A percentile compares a stretch with the other conserved stretches of the same genome.
phyloP scores from a whole-genome alignment of 1,140 invertebrate genomes.

The Pentalonia nigronervosa region DNA sequence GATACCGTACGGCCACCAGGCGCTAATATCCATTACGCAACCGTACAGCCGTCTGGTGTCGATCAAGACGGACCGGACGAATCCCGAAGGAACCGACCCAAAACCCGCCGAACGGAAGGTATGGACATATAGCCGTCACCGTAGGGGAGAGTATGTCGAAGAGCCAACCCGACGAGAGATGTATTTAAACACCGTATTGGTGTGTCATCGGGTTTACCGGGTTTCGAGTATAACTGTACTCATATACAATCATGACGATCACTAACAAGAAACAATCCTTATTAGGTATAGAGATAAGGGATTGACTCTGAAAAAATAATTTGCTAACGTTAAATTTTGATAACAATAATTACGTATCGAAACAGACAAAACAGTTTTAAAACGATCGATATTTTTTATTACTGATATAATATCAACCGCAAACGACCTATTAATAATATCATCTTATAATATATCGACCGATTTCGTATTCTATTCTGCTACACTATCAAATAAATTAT shows the following conservation, averaged over 20 bases:
- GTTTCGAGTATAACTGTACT: too few relatives aligned
- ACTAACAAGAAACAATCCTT: too few relatives aligned
- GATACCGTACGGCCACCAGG: conserved; percentile 82
- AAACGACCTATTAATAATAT: neutral
- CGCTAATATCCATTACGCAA: conserved; percentile 82
- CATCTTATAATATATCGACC: neutral
- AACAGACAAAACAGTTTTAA: neutral
- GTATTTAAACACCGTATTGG: neutral
- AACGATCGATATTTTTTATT: too few relatives aligned
- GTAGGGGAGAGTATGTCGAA: too few relatives aligned
- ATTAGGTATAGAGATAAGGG: too few relatives aligned
- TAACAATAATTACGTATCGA: too few relatives aligned
- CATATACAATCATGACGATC: too few relatives aligned
- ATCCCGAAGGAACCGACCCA: neutral
- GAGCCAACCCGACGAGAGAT: too few relatives aligned
- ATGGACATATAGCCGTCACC: neutral
- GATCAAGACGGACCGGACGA: conserved; percentile 65
- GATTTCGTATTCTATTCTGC: neutral
- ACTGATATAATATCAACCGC: too few relatives aligned
- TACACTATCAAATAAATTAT: neutral
- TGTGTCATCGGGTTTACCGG: neutral
- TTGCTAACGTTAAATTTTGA: too few relatives aligned
- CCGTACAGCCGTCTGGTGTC: conserved; percentile 79
- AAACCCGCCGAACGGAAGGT: conserved; percentile 52
- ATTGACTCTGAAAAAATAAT: too few relatives aligned